These are phyloP conservation scores for Scopus umbretta DNA, from an alignment of 2,113 vertebrate genomes.

Conservation along the genomic window DNA sequence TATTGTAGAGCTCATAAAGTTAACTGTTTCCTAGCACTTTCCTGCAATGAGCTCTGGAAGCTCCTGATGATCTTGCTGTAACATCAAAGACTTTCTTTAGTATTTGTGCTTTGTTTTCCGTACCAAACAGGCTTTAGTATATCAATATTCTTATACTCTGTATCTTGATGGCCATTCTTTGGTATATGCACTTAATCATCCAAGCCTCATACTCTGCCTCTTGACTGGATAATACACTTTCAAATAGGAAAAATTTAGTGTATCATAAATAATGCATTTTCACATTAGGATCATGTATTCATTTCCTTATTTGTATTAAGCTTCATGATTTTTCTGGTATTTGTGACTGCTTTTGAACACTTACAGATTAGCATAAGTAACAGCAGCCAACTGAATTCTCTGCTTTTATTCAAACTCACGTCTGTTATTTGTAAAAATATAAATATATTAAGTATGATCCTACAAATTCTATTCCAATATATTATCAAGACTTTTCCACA, in stretches of 20 bases:
- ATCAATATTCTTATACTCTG: background rate
- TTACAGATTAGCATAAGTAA: background rate
- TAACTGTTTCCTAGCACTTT: background rate
- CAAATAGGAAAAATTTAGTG: background rate
- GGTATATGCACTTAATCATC: background rate
- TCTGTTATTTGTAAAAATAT: background rate
- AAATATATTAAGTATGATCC: background rate
- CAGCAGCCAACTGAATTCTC: background rate
- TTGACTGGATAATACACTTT: background rate
- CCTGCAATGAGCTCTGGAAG: background rate
- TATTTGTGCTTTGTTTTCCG: background rate
- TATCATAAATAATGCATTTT: background rate
- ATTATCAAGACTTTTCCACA: background rate
- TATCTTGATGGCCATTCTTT: background rate
- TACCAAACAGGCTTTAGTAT: background rate
- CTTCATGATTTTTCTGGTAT: background rate
- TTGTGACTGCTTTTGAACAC: background rate
- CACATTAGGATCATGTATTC: background rate
- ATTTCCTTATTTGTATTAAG: background rate
- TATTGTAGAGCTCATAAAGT: background rate
- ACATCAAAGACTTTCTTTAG: background rate
- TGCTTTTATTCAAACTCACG: background rate
- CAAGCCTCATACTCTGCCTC: background rate
- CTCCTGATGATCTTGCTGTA: background rate
- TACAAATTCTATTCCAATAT: background rate